A percentile compares a stretch with the other conserved stretches of the same genome.
Conservation (phyloP, 2,888 invertebrate species). For the Matsumyia berberina region DNA sequence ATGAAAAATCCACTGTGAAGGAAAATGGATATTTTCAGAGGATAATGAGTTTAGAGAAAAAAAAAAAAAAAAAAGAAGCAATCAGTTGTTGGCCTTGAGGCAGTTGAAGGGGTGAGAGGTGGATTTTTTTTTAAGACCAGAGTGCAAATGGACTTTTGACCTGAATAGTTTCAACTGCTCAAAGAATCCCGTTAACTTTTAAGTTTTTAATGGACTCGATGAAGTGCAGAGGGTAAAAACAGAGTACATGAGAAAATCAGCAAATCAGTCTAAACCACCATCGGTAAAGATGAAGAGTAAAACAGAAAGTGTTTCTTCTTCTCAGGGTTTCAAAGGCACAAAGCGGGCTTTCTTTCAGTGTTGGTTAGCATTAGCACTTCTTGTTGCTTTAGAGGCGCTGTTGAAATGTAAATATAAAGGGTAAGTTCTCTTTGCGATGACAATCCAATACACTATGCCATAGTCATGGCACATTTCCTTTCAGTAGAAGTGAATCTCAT, state of each 20-base stretch:
- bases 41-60: slow-evolving; percentile 54
- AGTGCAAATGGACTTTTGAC: slow-evolving; percentile 43
- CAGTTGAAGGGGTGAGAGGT: slow-evolving; percentile 14
- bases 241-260: not conserved
- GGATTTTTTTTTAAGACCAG: not conserved
- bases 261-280: not conserved
- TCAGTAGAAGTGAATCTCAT: too few species aligned
- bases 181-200: not conserved
- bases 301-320: too few species aligned
- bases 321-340: too few species aligned
- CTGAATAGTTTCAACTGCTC: slow-evolving; percentile 26
- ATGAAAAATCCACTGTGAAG: slow-evolving; percentile 18
- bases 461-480: too few species aligned
- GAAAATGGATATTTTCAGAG: slow-evolving; percentile 49
- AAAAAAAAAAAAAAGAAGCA: slow-evolving; percentile 49
- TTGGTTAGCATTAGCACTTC: too few species aligned
- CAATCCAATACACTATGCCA: too few species aligned
- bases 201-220: slow-evolving; percentile 32
- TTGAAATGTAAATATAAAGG: too few species aligned
- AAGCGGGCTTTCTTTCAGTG: too few species aligned
- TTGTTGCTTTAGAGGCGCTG: too few species aligned
- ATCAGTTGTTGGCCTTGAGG: slow-evolving; percentile 28
- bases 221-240: not conserved
- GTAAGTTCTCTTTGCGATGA: too few species aligned
- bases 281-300: too few species aligned